phyloP scores from a whole-genome alignment of 2,888 invertebrate genomes.

The Antitype chi region DNA sequence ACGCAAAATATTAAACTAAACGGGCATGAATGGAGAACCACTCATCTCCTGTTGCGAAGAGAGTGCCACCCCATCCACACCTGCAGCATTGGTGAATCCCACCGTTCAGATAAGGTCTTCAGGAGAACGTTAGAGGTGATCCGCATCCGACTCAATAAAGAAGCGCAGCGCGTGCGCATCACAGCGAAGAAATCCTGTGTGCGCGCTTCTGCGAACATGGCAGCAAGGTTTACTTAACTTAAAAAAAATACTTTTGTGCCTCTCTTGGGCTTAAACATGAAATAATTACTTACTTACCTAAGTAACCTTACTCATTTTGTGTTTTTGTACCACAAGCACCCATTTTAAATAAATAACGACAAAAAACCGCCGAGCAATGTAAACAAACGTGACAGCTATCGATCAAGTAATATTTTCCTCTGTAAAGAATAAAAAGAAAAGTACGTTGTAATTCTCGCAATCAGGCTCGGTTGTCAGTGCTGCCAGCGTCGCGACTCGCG shows the following conservation, averaged over 20 bases:
- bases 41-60: too few relatives aligned
- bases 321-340: conserved; percentile 9
- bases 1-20: too few relatives aligned
- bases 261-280: conserved; percentile 6
- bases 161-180: too few relatives aligned
- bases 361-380: conserved; percentile 9
- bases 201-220: too few relatives aligned
- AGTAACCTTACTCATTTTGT: conserved; percentile 1
- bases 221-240: too few relatives aligned
- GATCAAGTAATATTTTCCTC: conserved; percentile 53
- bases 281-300: conserved; percentile 1
- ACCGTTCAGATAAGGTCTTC: too few relatives aligned
- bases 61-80: too few relatives aligned
- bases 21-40: too few relatives aligned
- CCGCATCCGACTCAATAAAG: too few relatives aligned
- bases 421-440: conserved; percentile 47
- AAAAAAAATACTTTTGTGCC: background rate
- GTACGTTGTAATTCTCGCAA: conserved; percentile 51
- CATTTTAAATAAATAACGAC: conserved; percentile 26
- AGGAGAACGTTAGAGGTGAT: too few relatives aligned
- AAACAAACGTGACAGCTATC: conserved; percentile 35
- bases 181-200: too few relatives aligned
- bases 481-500: conserved; percentile 26
- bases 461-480: conserved; percentile 39
- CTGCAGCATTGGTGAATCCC: too few relatives aligned